Evolutionary conservation across 1,140 invertebrate genomes (phyloP).

Genomic region (Bombus difficillimus): DNA sequence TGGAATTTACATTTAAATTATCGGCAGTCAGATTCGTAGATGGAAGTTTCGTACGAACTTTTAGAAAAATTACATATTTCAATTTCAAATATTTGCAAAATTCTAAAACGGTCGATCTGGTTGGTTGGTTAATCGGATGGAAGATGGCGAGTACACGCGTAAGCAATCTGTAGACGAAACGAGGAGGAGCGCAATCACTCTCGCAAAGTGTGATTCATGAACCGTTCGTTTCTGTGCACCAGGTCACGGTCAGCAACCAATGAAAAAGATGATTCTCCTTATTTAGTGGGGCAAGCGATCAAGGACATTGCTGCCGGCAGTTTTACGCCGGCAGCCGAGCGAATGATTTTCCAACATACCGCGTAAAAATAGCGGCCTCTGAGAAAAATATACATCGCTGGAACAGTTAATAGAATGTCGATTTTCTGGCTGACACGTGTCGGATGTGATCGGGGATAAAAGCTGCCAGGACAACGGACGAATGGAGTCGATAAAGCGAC

Average conservation of each 20-base stretch:
- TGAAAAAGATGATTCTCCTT: slow-evolving; percentile 20
- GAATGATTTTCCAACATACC: slow-evolving; percentile 13
- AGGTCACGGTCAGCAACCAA: slow-evolving; percentile 1
- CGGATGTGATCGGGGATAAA: slow-evolving; percentile 43
- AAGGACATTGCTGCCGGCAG: slow-evolving; percentile 1
- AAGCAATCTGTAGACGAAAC: neutral
- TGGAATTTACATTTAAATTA: neutral
- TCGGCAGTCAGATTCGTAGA: neutral
- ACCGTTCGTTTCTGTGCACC: slow-evolving; percentile 1
- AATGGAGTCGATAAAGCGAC: slow-evolving; percentile 26
- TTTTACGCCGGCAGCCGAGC: neutral
- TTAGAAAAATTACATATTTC: neutral
- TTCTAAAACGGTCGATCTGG: neutral
- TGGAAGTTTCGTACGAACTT: neutral
- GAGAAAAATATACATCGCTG: slow-evolving; percentile 1
- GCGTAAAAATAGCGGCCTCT: neutral
- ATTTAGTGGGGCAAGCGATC: slow-evolving; percentile 23
- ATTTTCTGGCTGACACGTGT: slow-evolving; percentile 36
- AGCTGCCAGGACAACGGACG: slow-evolving; percentile 8
- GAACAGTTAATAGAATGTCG: slow-evolving; percentile 45
- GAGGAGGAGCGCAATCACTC: neutral
- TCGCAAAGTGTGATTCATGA: slow-evolving; percentile 13
- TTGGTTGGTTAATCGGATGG: neutral
- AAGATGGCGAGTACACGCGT: neutral
- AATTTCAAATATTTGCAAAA: neutral